These are phyloP conservation scores for Rhodinocichla rosea DNA, from an alignment of 2,113 vertebrate species.

Conservation along the genomic window DNA sequence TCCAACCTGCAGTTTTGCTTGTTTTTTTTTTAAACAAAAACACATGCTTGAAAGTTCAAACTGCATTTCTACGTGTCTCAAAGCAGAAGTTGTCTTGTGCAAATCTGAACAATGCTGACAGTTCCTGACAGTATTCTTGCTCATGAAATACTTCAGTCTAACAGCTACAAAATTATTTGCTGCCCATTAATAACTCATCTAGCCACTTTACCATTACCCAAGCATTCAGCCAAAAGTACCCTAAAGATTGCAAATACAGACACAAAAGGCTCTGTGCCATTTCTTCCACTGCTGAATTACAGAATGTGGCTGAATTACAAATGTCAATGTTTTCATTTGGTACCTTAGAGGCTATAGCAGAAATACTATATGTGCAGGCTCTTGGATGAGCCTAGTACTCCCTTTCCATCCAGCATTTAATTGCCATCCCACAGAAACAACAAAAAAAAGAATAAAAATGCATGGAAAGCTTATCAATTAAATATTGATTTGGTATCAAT, in stretches of 20 bases:
- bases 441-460: background rate
- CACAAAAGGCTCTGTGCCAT: slow-evolving; percentile 19
- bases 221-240: background rate
- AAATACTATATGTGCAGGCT: background rate
- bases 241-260: slow-evolving; percentile 11
- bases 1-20: background rate
- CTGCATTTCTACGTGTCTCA: fast-evolving
- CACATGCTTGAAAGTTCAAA: background rate
- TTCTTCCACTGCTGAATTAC: background rate
- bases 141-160: background rate
- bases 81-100: background rate
- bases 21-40: background rate
- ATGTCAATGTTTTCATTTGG: background rate
- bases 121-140: background rate
- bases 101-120: background rate
- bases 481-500: background rate
- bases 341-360: background rate
- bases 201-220: background rate
- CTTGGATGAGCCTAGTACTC: background rate
- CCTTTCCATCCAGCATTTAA: background rate
- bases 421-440: background rate
- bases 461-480: background rate
- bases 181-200: background rate
- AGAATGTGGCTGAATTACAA: background rate
- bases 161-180: background rate